A percentile compares a stretch with the other conserved stretches of the same genome.
phyloP scores from a whole-genome alignment of 1,140 invertebrate species.

The Sarcophaga peregrina region DNA sequence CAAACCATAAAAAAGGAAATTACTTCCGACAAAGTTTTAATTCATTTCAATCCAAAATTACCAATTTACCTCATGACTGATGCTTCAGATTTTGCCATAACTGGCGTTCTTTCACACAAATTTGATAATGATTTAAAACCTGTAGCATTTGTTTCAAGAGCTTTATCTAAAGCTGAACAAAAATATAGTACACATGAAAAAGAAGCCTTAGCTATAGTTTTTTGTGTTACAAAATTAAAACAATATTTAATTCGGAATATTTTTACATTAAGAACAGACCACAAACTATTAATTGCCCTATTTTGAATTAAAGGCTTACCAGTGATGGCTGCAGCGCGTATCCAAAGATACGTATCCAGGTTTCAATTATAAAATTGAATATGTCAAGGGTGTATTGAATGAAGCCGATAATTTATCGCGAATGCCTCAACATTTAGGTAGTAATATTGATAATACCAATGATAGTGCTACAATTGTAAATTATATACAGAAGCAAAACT shows the following conservation, averaged over 20 bases:
- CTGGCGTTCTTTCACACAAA: conserved; percentile 46
- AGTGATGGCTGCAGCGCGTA: conserved; percentile 54
- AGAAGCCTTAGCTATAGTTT: conserved; percentile 70
- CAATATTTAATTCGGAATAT: conserved; percentile 68
- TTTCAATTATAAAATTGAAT: conserved; percentile 63
- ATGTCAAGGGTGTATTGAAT: too few species aligned
- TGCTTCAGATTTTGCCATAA: conserved; percentile 46
- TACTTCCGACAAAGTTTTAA: too few species aligned
- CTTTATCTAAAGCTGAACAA: conserved; percentile 64
- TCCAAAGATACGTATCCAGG: conserved; percentile 60
- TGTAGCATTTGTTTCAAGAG: conserved; percentile 67
- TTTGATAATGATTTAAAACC: conserved; percentile 52
- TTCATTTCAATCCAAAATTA: conserved; percentile 47
- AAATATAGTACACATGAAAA: conserved; percentile 70
- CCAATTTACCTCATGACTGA: conserved; percentile 47
- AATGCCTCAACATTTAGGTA: conserved; percentile 31
- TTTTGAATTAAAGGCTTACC: conserved; percentile 63
- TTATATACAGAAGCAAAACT: conserved; percentile 36
- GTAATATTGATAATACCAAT: not conserved
- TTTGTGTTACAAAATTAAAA: conserved; percentile 69
- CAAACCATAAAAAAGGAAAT: conserved; percentile 54
- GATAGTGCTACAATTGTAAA: conserved; percentile 34
- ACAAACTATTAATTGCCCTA: conserved; percentile 67
- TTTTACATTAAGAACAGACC: too few species aligned
- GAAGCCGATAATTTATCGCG: conserved; percentile 44